Conservation (phyloP, 2,888 invertebrate species). For the Oxytorus armatus region DNA sequence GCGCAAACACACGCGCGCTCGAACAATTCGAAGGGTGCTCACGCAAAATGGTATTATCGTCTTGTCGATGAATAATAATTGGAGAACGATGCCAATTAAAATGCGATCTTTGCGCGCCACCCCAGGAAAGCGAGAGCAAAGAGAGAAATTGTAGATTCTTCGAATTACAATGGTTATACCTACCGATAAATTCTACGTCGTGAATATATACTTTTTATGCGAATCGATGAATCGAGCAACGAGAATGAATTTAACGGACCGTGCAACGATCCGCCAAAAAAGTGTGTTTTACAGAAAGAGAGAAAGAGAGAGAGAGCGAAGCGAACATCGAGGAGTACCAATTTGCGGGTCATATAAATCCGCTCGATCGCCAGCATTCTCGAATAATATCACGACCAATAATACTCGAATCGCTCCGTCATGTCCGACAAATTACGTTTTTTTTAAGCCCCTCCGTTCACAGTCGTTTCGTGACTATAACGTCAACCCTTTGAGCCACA, state of each 20-base stretch:
- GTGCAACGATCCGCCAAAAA: conserved; percentile 55
- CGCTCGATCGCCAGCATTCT: conserved; percentile 35
- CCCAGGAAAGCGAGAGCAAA: background rate
- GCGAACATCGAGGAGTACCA: conserved; percentile 39
- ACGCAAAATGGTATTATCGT: conserved; percentile 61
- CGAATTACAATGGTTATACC: conserved; percentile 52
- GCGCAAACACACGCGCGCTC: conserved; percentile 17
- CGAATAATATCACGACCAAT: conserved; percentile 42
- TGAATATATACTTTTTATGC: conserved; percentile 53
- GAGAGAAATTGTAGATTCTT: conserved; percentile 33
- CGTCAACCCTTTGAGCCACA: conserved; percentile 48
- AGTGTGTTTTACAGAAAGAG: background rate
- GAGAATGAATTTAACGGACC: conserved; percentile 62
- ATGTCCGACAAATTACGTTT: conserved; percentile 34
- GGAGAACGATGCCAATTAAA: conserved; percentile 61
- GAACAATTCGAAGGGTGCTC: conserved; percentile 25
- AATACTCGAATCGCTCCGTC: conserved; percentile 37
- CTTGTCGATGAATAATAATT: conserved; percentile 59
- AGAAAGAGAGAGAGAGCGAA: conserved; percentile 5
- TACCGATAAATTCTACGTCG: conserved; percentile 32
- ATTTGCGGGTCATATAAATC: conserved; percentile 60
- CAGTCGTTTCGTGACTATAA: conserved; percentile 29
- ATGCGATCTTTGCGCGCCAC: conserved; percentile 53
- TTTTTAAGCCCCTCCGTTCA: conserved; percentile 21
- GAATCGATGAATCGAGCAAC: conserved; percentile 54